These are phyloP conservation scores for Acomys russatus DNA, from an alignment of 2,797 vertebrate genomes.

Conservation along the genomic window DNA sequence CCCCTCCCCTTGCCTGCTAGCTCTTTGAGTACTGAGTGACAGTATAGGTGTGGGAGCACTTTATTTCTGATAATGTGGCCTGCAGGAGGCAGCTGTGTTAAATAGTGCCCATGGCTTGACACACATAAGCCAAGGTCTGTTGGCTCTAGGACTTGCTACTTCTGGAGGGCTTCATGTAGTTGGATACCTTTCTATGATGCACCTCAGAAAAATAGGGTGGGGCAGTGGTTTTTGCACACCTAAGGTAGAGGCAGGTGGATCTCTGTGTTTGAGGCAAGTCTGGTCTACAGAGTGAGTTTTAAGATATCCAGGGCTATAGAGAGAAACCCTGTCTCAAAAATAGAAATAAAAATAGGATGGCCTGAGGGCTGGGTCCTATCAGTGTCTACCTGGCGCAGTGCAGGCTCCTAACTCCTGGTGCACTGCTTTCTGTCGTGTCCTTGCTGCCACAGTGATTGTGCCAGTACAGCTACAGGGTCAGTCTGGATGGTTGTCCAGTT, in stretches of 20 bases:
- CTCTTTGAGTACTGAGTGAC: background rate
- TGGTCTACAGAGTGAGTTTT: background rate
- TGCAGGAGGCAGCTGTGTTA: background rate
- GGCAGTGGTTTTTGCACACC: background rate
- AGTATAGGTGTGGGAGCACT: background rate
- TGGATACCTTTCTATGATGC: background rate
- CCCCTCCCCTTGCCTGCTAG: background rate
- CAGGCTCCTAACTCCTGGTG: background rate
- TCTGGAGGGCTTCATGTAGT: background rate
- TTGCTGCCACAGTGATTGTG: background rate
- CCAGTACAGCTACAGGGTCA: background rate
- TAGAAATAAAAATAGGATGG: background rate
- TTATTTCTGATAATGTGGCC: background rate
- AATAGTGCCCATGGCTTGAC: too few relatives aligned
- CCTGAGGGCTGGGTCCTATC: background rate
- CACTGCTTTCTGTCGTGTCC: background rate
- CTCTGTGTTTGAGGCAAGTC: background rate
- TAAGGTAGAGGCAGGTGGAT: background rate
- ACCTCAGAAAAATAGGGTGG: background rate
- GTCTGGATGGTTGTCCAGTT: background rate
- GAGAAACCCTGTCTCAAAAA: background rate
- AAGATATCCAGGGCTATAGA: background rate
- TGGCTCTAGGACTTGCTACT: background rate
- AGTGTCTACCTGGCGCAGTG: background rate
- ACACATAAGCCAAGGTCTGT: too few relatives aligned